Percentiles rank a stretch among this genome's conserved stretches.
Evolutionary conservation across 2,797 vertebrate genomes (phyloP).

Genomic region (Darevskia mixta): DNA sequence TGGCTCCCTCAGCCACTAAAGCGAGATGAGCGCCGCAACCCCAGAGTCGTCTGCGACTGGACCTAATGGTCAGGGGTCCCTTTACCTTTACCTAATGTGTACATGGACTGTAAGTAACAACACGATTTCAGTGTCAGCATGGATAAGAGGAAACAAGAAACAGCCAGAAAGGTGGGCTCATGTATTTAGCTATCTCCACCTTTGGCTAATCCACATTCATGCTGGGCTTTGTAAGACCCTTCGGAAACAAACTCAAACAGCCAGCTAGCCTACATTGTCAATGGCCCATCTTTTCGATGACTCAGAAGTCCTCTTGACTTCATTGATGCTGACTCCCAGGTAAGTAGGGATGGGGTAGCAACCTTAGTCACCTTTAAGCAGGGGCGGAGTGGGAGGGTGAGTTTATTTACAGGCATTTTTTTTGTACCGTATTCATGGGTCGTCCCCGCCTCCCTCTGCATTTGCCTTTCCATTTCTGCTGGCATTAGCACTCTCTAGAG

Average conservation of each 20-base stretch:
- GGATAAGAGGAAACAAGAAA: constrained; percentile 21
- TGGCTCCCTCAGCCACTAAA: no score
- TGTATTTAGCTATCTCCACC: constrained; percentile 36
- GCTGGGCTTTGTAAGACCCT: not conserved
- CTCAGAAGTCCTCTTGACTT: no score
- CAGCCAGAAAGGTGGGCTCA: not conserved
- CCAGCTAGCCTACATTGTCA: constrained; percentile 1
- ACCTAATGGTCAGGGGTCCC: no score
- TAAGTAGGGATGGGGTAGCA: no score
- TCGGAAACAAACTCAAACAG: constrained; percentile 21
- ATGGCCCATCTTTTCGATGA: not conserved
- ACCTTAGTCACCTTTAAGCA: constrained; percentile 23
- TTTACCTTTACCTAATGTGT: no score
- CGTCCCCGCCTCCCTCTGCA: not conserved
- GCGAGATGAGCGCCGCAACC: no score
- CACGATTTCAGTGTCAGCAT: not conserved
- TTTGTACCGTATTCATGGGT: not conserved
- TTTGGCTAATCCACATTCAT: constrained; percentile 51
- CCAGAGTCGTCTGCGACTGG: no score
- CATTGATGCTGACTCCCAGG: no score
- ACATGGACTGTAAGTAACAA: not conserved
- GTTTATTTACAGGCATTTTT: rapidly evolving
- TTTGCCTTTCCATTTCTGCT: constrained; percentile 21
- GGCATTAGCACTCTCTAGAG: constrained; percentile 27
- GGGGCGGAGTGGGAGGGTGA: not conserved